Base-by-base conservation (phyloP, 1,140 invertebrate genomes). In the Oscheius sp. region DNA sequence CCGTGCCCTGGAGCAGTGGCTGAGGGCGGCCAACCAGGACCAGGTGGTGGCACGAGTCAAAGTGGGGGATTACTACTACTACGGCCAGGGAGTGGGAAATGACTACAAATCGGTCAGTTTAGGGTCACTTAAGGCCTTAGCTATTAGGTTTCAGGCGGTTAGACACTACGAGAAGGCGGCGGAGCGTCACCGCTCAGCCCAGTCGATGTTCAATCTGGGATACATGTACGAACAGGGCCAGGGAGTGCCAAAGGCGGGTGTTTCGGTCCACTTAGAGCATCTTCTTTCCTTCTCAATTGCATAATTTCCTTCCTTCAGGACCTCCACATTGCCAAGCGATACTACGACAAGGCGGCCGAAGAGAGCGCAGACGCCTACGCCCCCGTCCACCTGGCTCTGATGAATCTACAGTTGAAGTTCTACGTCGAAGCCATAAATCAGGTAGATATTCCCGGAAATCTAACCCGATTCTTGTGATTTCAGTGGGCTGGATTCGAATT, bases 221-320 rank as follows among this genome's bases (percentile, higher is more conserved):
- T 99, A 98, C 84, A 99, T 99, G 96, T 95, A 99, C 85, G 95
- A 99, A 86, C 91, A 93, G 80, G 96, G 96, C 0, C 87, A 97
- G 23, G 96, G 96, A 3, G 90, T 97, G 85, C 88, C 90, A 23
- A 45, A 45, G 42, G 42, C 23, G 23, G 23, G 23, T 18, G 18
- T 45, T 18, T 45, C 42, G 23, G 42, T 18, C 42, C 42, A 45
- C 18, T 18, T 45, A 45, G 18, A 18, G 23, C 18, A 45, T 18
- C 42, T 45, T 45, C 15, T 45, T 18, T 45, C 42, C 15, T 18
- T 45, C 23, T 45, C 23, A 18, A 15, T 45, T 45, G 23, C 42
- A 45, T 45, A 45, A 18, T 45, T 45, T 45, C 23, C 42, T 45
- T 18, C 18, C 23, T 45, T 29, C 77, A 89, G 87, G 89, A 90